Evolutionary conservation across 2,888 invertebrate genomes (phyloP), one percentile per base, ranked within the genome.

Genomic region (Mesorhabditis belari): DNA sequence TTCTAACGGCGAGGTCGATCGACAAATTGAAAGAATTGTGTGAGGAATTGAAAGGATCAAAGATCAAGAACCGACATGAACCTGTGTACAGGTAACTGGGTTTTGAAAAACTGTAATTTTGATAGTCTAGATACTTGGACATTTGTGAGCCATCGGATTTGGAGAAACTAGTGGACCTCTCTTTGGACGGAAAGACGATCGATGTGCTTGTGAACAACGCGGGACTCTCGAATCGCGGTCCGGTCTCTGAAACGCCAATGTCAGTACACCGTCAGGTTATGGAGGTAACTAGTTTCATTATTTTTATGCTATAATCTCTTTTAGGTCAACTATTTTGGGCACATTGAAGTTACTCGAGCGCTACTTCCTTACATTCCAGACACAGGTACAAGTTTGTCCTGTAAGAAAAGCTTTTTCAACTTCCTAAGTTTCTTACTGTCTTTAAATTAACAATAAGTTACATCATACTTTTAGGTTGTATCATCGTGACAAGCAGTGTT

Each of bases 241-340:
- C 71, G 56, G 44, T 72, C 29, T 55, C 55, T 17, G 74, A 74
- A 5, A 80, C 77, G 5, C 61, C 72, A 5, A 53, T 77, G 28
- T 54, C 57, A 5, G 66, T 78, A 54, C 75, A 76, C 55, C 64
- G 63, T 12, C 60, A 66, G 49, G 49, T 75, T 17, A 62, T 69
- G 61, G 66, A 62, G 57, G 51, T 2, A 51, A n/a, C 19, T 19
- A 9, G 2, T 50, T 50, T 50, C 19, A 26, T 27, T n/a, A n/a
- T 54, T 12, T 12, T 19, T 12, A 12, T 54, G 6, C 19, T 17
- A 54, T 3, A 54, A 5, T 54, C 26, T 70, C 51, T 94, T 96
- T 94, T 84, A 87, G 44, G 88, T 92, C 5, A 98, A 98, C 85
- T 96, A 91, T 82, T 92, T 96, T 84, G 94, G 94, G 19, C 87